A percentile compares a stretch with the other conserved stretches of the same genome.
Conservation (phyloP, 64 coral and sea anemone genomes). For the Catalaphyllia jardinei region DNA sequence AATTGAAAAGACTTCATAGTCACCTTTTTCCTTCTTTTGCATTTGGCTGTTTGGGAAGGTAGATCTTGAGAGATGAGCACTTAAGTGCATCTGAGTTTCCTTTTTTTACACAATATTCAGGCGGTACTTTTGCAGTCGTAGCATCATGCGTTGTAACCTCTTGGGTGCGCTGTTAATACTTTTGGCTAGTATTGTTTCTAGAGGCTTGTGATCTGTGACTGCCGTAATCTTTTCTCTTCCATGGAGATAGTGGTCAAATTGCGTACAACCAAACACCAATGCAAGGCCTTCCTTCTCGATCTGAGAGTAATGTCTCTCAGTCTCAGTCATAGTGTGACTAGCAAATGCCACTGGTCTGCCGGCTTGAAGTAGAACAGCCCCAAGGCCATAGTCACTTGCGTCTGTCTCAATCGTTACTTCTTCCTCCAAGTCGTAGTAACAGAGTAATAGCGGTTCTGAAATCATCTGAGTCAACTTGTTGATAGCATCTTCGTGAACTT, state of each 20-base stretch:
- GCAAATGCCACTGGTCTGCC: constrained; percentile 9
- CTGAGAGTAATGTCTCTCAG: no score
- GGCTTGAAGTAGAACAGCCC: neutral
- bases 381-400: neutral
- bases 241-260: constrained; percentile 7
- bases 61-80: no score
- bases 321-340: neutral
- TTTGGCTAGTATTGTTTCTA: no score
- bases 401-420: no score
- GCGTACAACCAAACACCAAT: no score
- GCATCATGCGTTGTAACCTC: no score
- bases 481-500: no score
- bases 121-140: neutral
- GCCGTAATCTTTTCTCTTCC: neutral
- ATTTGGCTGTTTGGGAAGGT: neutral
- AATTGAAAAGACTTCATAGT: no score
- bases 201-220: constrained; percentile 9
- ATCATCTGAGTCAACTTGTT: constrained; percentile 2
- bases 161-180: no score
- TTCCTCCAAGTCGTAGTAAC: neutral
- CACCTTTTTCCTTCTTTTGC: neutral
- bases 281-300: no score
- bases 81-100: no score
- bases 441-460: neutral
- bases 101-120: neutral